phyloP scores from a whole-genome alignment of 2,888 invertebrate species.

The Lasiommata megera region DNA sequence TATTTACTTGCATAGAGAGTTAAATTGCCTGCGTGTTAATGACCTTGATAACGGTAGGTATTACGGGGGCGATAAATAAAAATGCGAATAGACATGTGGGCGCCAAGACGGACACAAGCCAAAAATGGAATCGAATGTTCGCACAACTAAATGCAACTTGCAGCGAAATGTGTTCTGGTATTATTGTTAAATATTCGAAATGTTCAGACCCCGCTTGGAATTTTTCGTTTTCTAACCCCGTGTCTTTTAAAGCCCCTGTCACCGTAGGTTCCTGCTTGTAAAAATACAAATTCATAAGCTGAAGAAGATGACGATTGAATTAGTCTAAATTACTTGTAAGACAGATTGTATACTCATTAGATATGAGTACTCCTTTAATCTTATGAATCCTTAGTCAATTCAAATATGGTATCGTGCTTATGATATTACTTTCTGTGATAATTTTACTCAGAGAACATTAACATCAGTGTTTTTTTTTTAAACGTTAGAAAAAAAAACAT shows the following conservation, averaged over 20 bases:
- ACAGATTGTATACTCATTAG: too few species aligned
- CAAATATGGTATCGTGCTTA: background rate
- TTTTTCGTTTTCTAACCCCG: too few species aligned
- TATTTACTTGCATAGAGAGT: background rate
- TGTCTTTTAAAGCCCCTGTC: too few species aligned
- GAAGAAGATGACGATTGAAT: too few species aligned
- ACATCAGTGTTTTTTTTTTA: too few species aligned
- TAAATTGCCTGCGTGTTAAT: background rate
- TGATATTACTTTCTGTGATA: background rate
- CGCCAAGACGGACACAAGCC: slow-evolving; percentile 6
- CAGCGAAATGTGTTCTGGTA: background rate
- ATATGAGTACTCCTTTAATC: too few species aligned
- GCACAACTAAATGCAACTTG: background rate
- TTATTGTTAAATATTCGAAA: background rate
- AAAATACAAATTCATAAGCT: too few species aligned
- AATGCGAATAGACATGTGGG: slow-evolving; percentile 7
- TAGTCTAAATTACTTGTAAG: too few species aligned
- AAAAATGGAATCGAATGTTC: background rate
- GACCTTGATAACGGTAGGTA: background rate
- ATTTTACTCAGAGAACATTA: background rate
- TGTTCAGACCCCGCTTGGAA: too few species aligned
- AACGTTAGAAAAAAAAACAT: too few species aligned
- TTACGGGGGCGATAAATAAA: slow-evolving; percentile 8
- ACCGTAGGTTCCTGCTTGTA: too few species aligned
- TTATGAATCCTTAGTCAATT: background rate